Percentiles rank a stretch among this genome's conserved stretches.
phyloP scores from a whole-genome alignment of 1,140 invertebrate species.

The Eciton burchellii region DNA sequence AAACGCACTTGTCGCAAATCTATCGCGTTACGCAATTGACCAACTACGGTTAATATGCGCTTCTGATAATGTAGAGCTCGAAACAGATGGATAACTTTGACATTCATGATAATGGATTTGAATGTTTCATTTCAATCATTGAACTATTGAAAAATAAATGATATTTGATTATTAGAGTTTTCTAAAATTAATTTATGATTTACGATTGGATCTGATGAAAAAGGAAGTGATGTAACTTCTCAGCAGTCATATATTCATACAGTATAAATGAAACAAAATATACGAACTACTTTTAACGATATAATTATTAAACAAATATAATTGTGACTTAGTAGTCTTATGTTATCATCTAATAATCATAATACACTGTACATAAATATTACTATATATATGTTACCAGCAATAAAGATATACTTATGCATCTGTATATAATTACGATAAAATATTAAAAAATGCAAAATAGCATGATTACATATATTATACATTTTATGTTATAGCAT shows the following conservation, averaged over 20 bases:
- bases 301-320: too few relatives aligned
- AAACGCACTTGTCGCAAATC: slow-evolving; percentile 34
- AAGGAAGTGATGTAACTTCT: neutral
- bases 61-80: slow-evolving; percentile 14
- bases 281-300: slow-evolving; percentile 5
- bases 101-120: neutral
- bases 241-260: slow-evolving; percentile 18
- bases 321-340: slow-evolving; percentile 4
- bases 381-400: slow-evolving; percentile 4
- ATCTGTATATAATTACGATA: slow-evolving; percentile 3
- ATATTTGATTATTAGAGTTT: too few relatives aligned
- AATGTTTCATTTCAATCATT: neutral
- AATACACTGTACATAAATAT: slow-evolving; percentile 61
- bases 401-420: slow-evolving; percentile 12
- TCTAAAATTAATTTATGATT: too few relatives aligned
- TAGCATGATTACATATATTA: slow-evolving; percentile 43
- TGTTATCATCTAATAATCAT: slow-evolving; percentile 29
- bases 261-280: slow-evolving; percentile 6
- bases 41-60: neutral
- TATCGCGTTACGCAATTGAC: neutral
- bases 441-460: slow-evolving; percentile 40
- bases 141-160: too few relatives aligned
- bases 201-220: too few relatives aligned
- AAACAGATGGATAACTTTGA: slow-evolving; percentile 13
- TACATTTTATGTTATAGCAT: slow-evolving; percentile 38